Percentiles rank a stretch among this genome's conserved stretches.
phyloP scores from a whole-genome alignment of 2,797 vertebrate species.

The Epinephelus awoara region DNA sequence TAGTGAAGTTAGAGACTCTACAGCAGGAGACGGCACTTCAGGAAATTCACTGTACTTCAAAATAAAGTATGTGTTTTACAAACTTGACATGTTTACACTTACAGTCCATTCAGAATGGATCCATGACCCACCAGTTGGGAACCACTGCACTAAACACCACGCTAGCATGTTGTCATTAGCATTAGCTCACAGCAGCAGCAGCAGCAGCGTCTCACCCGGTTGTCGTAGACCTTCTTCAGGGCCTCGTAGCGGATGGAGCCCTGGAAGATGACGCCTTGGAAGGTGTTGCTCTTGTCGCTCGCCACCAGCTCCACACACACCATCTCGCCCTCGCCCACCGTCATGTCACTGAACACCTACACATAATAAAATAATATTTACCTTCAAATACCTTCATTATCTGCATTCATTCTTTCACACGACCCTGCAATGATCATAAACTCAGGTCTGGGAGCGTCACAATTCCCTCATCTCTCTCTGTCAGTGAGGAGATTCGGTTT shows the following conservation, averaged over 20 bases:
- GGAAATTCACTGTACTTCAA: too few species aligned
- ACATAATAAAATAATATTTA: background rate
- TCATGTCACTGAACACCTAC: constrained; percentile 97
- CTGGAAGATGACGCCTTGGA: constrained; percentile 99
- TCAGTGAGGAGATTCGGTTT: background rate
- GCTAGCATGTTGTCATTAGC: too few species aligned
- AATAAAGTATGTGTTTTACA: too few species aligned
- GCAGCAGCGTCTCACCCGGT: constrained; percentile 87
- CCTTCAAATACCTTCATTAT: too few species aligned
- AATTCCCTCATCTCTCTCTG: background rate
- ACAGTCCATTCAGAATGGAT: too few species aligned
- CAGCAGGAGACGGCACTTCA: too few species aligned
- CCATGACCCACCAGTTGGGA: too few species aligned
- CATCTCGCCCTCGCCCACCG: constrained; percentile 98
- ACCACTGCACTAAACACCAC: too few species aligned
- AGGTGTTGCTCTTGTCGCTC: constrained; percentile 95
- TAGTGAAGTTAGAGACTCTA: too few species aligned
- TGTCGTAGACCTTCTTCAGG: constrained; percentile 98
- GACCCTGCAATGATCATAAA: background rate
- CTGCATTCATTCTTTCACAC: background rate
- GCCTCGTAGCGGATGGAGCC: constrained; percentile 99
- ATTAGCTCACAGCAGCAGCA: background rate
- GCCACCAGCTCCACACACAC: constrained; percentile 98
- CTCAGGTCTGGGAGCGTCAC: too few species aligned
- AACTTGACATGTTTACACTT: too few species aligned